Evolutionary conservation across 2,113 vertebrate species (phyloP).

Genomic region (Lichenostomus cassidix): DNA sequence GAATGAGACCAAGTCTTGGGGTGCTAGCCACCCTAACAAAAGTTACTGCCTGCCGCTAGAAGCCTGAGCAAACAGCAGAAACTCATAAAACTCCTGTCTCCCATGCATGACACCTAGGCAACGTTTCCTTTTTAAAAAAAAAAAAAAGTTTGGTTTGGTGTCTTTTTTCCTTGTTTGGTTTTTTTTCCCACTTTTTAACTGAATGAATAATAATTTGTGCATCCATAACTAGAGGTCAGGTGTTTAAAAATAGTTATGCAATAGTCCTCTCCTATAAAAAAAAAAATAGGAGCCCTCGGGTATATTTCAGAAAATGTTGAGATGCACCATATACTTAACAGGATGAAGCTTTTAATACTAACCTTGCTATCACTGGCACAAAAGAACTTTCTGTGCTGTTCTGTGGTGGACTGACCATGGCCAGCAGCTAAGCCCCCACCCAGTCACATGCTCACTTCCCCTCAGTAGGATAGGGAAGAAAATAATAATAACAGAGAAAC

Average conservation of each 20-base stretch:
- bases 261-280: neutral
- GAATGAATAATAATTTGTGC: neutral
- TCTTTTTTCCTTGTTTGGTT: neutral
- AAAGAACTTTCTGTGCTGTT: neutral
- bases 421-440: neutral
- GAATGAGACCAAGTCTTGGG: too few species aligned
- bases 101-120: neutral
- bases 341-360: neutral
- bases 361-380: neutral
- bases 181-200: neutral
- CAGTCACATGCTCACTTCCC: neutral
- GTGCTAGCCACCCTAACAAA: too few species aligned
- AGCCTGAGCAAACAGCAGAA: too few species aligned
- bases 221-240: neutral
- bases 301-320: neutral
- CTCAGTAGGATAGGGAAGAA: neutral
- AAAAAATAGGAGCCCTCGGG: neutral
- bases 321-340: neutral
- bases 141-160: neutral
- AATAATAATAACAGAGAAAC: neutral
- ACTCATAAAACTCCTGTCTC: too few species aligned
- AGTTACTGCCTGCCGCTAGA: too few species aligned
- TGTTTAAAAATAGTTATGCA: neutral
- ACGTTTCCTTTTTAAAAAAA: neutral
- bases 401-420: neutral